Evolutionary conservation across 2,888 invertebrate species (phyloP).

Genomic region (Agrochola circellaris): DNA sequence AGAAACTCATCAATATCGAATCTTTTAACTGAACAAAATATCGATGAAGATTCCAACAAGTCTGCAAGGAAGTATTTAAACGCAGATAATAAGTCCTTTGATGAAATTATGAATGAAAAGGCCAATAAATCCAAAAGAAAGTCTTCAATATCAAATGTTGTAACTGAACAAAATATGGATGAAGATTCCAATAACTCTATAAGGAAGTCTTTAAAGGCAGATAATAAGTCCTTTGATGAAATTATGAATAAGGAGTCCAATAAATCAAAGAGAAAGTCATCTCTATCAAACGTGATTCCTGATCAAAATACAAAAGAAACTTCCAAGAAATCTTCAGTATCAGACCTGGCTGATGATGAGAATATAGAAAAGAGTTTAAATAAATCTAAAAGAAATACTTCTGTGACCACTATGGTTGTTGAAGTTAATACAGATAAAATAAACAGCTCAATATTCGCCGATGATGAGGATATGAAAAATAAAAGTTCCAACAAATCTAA

Average conservation of each 20-base stretch:
- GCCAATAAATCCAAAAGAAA: slow-evolving; percentile 53
- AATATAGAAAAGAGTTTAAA: slow-evolving; percentile 41
- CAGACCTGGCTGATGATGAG: slow-evolving; percentile 10
- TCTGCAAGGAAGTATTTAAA: slow-evolving; percentile 26
- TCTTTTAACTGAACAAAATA: slow-evolving; percentile 17
- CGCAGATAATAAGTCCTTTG: slow-evolving; percentile 21
- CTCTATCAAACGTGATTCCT: slow-evolving; percentile 5
- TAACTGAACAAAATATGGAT: slow-evolving; percentile 17
- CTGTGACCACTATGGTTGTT: slow-evolving; percentile 13
- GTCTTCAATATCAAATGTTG: slow-evolving; percentile 29
- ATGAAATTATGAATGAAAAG: slow-evolving; percentile 29
- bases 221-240: slow-evolving; percentile 30
- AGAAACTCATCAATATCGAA: not conserved
- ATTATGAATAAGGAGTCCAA: slow-evolving; percentile 23
- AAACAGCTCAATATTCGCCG: slow-evolving; percentile 16
- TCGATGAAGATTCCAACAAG: slow-evolving; percentile 26
- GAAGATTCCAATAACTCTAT: slow-evolving; percentile 25
- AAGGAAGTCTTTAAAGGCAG: slow-evolving; percentile 23
- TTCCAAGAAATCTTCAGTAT: slow-evolving; percentile 25
- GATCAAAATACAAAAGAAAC: slow-evolving; percentile 24
- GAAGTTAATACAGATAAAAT: slow-evolving; percentile 27
- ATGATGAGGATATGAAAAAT: slow-evolving; percentile 13
- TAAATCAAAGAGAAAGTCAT: slow-evolving; percentile 55
- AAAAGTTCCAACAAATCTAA: slow-evolving; percentile 45
- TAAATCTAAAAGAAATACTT: slow-evolving; percentile 36